Conservation (phyloP, 2,797 vertebrate genomes). For the Parauchenoglanis ngamensis region DNA sequence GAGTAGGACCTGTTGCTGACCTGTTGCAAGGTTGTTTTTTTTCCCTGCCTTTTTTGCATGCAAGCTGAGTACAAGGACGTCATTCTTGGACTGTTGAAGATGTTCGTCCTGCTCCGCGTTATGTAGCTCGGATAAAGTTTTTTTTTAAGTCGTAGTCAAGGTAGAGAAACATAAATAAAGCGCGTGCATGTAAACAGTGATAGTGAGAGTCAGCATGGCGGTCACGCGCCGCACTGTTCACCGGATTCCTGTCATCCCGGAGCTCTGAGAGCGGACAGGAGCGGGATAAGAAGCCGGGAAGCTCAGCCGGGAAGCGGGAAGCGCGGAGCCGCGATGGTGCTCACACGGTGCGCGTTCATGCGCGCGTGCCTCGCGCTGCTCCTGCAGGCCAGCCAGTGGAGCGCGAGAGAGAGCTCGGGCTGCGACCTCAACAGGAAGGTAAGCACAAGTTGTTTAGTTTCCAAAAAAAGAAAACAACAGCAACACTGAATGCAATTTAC, state of each 20-base stretch:
- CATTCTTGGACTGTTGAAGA: not conserved
- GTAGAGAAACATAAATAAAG: not conserved
- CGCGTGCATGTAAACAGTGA: slow-evolving; percentile 5
- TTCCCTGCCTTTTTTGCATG: too few species aligned
- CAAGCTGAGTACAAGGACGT: not conserved
- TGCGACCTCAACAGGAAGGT: slow-evolving; percentile 79
- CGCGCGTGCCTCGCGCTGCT: slow-evolving; percentile 76
- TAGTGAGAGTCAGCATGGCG: slow-evolving; percentile 48
- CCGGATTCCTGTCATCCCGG: not conserved
- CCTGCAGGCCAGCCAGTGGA: slow-evolving; percentile 75
- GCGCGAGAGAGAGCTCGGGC: slow-evolving; percentile 66
- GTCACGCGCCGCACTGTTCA: slow-evolving; percentile 40
- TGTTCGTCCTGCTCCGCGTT: not conserved
- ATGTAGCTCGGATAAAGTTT: not conserved
- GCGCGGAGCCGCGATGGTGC: slow-evolving; percentile 70
- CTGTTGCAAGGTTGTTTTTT: not conserved
- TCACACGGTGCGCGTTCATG: slow-evolving; percentile 70
- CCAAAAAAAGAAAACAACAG: not conserved
- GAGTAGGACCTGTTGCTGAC: slow-evolving; percentile 8
- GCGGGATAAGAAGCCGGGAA: not conserved
- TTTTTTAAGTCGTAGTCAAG: not conserved
- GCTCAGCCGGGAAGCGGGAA: not conserved
- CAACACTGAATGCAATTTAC: not conserved
- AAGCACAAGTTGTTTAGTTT: slow-evolving; percentile 34
- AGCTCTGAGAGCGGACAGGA: slow-evolving; percentile 13